Base-by-base conservation (phyloP, 2,888 invertebrate genomes). In the Erynnis tages region DNA sequence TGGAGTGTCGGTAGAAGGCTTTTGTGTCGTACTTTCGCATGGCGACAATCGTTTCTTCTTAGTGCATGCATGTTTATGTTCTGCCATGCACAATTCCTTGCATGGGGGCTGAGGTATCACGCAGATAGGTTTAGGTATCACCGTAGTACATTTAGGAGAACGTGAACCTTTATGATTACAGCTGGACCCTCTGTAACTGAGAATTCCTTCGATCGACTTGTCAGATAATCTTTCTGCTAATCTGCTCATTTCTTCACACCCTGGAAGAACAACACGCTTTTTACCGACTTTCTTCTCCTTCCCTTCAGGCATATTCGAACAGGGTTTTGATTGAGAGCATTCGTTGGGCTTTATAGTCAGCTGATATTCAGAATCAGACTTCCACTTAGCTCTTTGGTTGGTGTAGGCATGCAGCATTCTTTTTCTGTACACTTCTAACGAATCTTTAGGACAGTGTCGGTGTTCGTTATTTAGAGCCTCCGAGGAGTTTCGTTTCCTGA, bases 381-480 rank as follows among this genome's bases (percentile, higher is more conserved):
- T 49, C 82, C 82, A 82, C 43, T 71, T 65, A 1, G 68, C 60
- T 50, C 71, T 82, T 35, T 43, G 50, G 14, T 70, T 68, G 35
- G 71, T 75, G 0, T 48, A 17, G 1, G 80, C 76, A 34, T 84
- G 82, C 8, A 76, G 46, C 57, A 71, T 76, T 54, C 86, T 69
- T 40, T 60, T 75, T 41, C 66, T 84, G 14, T 66, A 75, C 1
- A 86, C 86, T 69, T 79, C 81, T 0, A 82, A 49, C 1, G 87
- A 86, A 64, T 87, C 86, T 63, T 86, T 86, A 0, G 85, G 83
- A 1, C 63, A 30, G 0, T 73, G 13, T 35, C 82, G 68, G 46
- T 53, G 71, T 3, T 34, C 57, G 2, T 23, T 21, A 10, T 8
- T 53, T 54, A 21, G 41, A 19, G 59, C 40, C 44, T 63, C 60